These are phyloP conservation scores for Mycetomoellerius zeteki DNA, from an alignment of 1,140 invertebrate genomes.

Conservation along the genomic window DNA sequence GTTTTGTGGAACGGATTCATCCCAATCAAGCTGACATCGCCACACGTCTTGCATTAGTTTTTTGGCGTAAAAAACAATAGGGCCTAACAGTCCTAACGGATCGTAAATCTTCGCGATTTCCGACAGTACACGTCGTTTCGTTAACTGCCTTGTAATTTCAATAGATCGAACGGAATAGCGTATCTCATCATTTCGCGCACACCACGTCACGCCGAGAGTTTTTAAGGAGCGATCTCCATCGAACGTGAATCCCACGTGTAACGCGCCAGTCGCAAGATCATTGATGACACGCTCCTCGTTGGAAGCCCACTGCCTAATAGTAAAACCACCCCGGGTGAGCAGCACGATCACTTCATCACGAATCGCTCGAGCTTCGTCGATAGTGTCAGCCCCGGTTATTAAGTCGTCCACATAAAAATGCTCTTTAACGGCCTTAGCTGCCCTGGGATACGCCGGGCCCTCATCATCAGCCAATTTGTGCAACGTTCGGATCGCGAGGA, in stretches of 20 bases:
- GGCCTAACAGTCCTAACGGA: constrained; percentile 25
- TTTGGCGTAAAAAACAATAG: constrained; percentile 78
- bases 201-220: neutral
- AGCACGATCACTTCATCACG: neutral
- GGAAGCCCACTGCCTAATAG: neutral
- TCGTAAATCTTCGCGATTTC: neutral
- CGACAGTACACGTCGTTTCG: neutral
- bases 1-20: constrained; percentile 67
- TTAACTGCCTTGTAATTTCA: neutral
- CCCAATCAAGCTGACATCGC: constrained; percentile 71
- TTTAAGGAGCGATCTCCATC: neutral
- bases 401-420: no score
- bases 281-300: neutral
- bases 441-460: no score
- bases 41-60: constrained; percentile 77
- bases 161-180: neutral
- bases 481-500: no score
- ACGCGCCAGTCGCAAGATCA: neutral
- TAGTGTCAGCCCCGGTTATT: no score
- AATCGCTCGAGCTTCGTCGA: no score
- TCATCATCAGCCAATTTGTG: no score
- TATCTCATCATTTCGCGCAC: neutral
- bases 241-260: neutral
- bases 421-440: no score
- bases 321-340: neutral